phyloP scores from a whole-genome alignment of 2,888 invertebrate species.

The Meta bourneti region DNA sequence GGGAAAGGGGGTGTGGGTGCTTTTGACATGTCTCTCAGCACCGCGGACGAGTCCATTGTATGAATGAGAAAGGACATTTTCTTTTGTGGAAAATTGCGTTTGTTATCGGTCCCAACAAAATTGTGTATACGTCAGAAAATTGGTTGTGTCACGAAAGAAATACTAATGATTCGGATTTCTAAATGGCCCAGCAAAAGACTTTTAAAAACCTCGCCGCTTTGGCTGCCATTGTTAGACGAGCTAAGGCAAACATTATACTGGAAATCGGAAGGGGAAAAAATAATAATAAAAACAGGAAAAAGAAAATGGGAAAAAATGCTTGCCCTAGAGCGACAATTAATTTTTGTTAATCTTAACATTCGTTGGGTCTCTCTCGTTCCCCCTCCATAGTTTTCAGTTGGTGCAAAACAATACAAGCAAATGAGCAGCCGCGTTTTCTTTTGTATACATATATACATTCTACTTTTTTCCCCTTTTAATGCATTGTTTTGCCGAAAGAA shows the following conservation, averaged over 20 bases:
- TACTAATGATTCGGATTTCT: constrained; percentile 76
- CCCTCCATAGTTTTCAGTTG: constrained; percentile 41
- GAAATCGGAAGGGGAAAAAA: constrained; percentile 59
- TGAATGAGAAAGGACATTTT: constrained; percentile 75
- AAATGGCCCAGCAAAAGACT: constrained; percentile 75
- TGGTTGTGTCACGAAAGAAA: constrained; percentile 75
- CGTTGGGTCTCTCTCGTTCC: constrained; percentile 38
- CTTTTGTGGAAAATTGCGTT: constrained; percentile 77
- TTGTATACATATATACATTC: constrained; percentile 44
- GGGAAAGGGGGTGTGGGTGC: constrained; percentile 72
- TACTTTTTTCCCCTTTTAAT: constrained; percentile 37
- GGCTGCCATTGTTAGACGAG: constrained; percentile 66
- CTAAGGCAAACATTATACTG: constrained; percentile 67
- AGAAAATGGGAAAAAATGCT: constrained; percentile 57
- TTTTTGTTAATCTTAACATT: constrained; percentile 76
- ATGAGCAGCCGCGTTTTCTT: constrained; percentile 68
- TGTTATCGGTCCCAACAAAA: constrained; percentile 75
- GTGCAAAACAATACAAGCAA: constrained; percentile 68
- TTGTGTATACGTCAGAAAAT: constrained; percentile 76
- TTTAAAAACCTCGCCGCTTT: constrained; percentile 71
- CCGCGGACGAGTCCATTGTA: constrained; percentile 74
- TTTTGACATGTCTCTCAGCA: constrained; percentile 74
- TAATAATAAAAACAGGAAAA: constrained; percentile 67
- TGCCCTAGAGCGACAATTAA: constrained; percentile 76
- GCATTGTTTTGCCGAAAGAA: constrained; percentile 57